Percentiles rank a stretch among this genome's conserved stretches.
phyloP scores from a whole-genome alignment of 2,888 invertebrate species.

The Athetis lepigone region DNA sequence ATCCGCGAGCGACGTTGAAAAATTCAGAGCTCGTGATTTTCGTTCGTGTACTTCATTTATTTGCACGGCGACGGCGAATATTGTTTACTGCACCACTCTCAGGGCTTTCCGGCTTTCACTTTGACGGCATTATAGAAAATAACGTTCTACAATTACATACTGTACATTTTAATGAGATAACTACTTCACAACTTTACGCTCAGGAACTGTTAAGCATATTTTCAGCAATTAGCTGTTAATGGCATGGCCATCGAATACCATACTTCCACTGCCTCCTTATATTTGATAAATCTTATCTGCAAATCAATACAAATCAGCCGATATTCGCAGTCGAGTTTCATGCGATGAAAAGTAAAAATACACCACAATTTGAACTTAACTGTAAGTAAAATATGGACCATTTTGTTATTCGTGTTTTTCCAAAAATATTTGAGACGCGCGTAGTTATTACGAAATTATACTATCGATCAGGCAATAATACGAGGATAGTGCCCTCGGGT shows the following conservation, averaged over 20 bases:
- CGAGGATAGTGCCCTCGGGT: conserved; percentile 83
- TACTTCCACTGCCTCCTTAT: conserved; percentile 17
- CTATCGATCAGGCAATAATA: conserved; percentile 88
- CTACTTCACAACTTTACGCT: conserved; percentile 16
- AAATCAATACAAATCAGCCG: conserved; percentile 28
- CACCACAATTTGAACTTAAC: conserved; percentile 42
- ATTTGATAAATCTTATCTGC: conserved; percentile 41
- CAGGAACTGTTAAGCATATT: not conserved
- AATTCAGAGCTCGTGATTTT: conserved; percentile 88
- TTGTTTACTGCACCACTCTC: conserved; percentile 78
- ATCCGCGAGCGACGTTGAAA: conserved; percentile 86
- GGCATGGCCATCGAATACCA: not conserved
- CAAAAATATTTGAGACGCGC: conserved; percentile 77
- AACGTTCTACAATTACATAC: conserved; percentile 41
- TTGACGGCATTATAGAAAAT: conserved; percentile 65
- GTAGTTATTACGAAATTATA: conserved; percentile 86
- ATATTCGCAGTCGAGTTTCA: conserved; percentile 26
- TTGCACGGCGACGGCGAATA: conserved; percentile 80
- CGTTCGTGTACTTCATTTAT: conserved; percentile 87
- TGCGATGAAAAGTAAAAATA: conserved; percentile 30
- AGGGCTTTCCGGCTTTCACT: conserved; percentile 76
- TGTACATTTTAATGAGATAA: conserved; percentile 26
- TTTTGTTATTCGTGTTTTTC: conserved; percentile 65
- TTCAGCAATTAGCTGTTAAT: conserved; percentile 10
- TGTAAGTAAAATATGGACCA: conserved; percentile 41